Percentiles rank a stretch among this genome's conserved stretches.
Evolutionary conservation across 2,797 vertebrate species (phyloP).

Genomic region (Aplochiton taeniatus): DNA sequence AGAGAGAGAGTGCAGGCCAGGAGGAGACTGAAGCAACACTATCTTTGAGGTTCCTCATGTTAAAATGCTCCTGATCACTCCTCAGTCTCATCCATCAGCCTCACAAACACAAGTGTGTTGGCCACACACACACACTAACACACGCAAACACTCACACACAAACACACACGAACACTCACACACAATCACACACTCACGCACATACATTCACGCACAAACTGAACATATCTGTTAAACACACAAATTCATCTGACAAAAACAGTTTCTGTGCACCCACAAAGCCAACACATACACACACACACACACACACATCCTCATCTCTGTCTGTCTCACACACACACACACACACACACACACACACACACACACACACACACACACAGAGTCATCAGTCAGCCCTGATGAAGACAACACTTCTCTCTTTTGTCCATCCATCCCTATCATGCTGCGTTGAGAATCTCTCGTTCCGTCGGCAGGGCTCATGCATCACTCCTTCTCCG

Average conservation of each 20-base stretch:
- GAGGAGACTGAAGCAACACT: no score
- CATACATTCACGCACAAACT: not conserved
- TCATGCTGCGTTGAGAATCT: conserved; percentile 67
- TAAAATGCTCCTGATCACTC: no score
- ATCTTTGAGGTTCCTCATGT: no score
- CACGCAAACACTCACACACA: conserved; percentile 24
- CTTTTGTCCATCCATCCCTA: conserved; percentile 71
- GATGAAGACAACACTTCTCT: conserved; percentile 57
- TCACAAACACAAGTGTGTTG: conserved; percentile 2
- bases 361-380: conserved; percentile 29
- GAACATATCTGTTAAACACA: not conserved
- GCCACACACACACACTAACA: conserved; percentile 31
- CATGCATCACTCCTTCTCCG: conserved; percentile 66
- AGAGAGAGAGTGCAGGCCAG: no score
- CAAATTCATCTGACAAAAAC: no score
- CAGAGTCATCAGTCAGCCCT: conserved; percentile 46
- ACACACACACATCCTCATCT: conserved; percentile 16
- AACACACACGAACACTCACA: conserved; percentile 33
- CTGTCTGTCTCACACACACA: not conserved
- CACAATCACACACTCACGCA: conserved; percentile 1
- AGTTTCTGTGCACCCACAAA: not conserved
- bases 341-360: conserved; percentile 17
- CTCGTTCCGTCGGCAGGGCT: conserved; percentile 45
- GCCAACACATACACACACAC: conserved; percentile 11
- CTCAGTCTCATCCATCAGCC: not conserved